Evolutionary conservation across 2,113 vertebrate genomes (phyloP), one percentile per base, ranked within the genome.

Genomic region (Poeciliopsis retropinna): DNA sequence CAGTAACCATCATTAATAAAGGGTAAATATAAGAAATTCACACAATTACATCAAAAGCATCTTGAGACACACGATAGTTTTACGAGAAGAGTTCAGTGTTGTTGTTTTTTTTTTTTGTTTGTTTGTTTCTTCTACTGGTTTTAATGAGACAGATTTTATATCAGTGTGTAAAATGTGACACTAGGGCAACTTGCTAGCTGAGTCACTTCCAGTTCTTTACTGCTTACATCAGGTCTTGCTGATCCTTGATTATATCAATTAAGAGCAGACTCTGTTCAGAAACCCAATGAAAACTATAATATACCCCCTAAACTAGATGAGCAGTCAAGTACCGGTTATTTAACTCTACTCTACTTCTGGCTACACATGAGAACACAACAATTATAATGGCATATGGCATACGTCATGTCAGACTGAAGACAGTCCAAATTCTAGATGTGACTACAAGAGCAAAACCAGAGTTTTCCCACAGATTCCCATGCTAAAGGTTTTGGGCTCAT

Each of bases 1-100:
- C 86, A 88, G 89, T 90, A 82, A 85, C 19, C 17, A 67, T n/a
- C 32, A 83, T 29, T 15, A 82, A 37, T 19, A 75, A 78, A 75
- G 72, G 62, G 31, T 72, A 75, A 64, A 64, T 67, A 60, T 29
- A 63, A 70, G 39, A 61, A 81, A 28, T 61, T 81, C 51, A 72
- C 63, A 74, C 29, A 72, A 31, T 54, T 34, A 79, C 75, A 76
- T 57, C 31, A 69, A 39, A 65, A 63, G 70, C 32, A n/a, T 70
- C 34, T 10, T n/a, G 22, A 77, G 14, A 84, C 22, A 39, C 15
- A 47, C 6, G 54, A 69, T 79, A 41, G 44, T 25, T 41, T 69
- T 28, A 27, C 61, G 15, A 5, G 12, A 68, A 68, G 10, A 41
- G 31, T 29, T 57, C 7, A 57, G 25, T 57, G 25, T 10, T 57